These are phyloP conservation scores for Oithona nana DNA, from an alignment of 2,888 invertebrate genomes.

Conservation along the genomic window DNA sequence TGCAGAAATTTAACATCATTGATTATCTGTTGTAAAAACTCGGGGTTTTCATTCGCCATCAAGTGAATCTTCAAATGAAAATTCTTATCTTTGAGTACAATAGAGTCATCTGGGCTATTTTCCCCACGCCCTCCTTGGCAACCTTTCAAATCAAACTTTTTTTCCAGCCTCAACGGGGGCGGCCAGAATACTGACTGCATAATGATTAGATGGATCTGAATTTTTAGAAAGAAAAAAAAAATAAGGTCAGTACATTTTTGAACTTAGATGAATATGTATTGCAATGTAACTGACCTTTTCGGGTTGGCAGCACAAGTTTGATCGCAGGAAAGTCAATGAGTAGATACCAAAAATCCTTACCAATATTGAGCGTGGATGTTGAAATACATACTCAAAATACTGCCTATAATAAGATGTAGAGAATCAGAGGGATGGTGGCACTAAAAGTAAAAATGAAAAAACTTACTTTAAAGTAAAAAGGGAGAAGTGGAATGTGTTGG, in stretches of 20 bases:
- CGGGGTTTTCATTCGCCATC: not conserved
- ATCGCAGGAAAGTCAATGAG: too few species aligned
- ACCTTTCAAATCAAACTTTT: conserved; percentile 4
- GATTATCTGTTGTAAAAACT: conserved; percentile 6
- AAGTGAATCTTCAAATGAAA: not conserved
- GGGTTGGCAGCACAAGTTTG: too few species aligned
- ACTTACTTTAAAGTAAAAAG: not conserved
- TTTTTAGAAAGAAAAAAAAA: too few species aligned
- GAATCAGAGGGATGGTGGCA: not conserved
- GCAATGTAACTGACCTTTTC: too few species aligned
- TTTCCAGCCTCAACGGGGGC: not conserved
- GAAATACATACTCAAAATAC: too few species aligned
- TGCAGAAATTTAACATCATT: conserved; percentile 10
- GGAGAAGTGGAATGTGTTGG: not conserved
- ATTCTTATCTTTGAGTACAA: conserved; percentile 10
- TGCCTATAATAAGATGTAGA: not conserved
- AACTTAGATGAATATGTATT: too few species aligned
- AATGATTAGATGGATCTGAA: conserved; percentile 10
- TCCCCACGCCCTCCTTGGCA: conserved; percentile 9
- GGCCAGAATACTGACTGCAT: conserved; percentile 15
- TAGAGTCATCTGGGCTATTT: not conserved
- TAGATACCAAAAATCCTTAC: too few species aligned
- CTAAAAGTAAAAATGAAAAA: not conserved
- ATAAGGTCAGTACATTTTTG: too few species aligned
- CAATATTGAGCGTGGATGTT: too few species aligned